Percentiles rank a stretch among this genome's conserved stretches.
Evolutionary conservation across 2,888 invertebrate genomes (phyloP).

Genomic region (Drosophila rubida): DNA sequence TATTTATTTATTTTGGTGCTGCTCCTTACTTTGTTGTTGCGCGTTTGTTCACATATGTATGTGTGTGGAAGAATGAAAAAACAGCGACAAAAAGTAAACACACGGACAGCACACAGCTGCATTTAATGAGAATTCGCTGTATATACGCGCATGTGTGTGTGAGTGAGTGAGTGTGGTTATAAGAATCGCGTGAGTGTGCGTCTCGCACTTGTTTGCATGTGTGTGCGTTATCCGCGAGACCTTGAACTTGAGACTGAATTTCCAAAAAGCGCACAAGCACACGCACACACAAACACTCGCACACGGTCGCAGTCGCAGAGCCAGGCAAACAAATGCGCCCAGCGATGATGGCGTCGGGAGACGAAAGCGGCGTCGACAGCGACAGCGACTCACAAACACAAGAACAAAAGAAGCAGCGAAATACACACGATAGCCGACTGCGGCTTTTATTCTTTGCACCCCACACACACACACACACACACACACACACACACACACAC

Average conservation of each 20-base stretch:
- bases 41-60: slow-evolving; percentile 9
- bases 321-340: slow-evolving; percentile 45
- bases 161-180: slow-evolving; percentile 31
- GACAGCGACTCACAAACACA: slow-evolving; percentile 50
- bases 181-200: slow-evolving; percentile 46
- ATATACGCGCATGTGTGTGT: slow-evolving; percentile 11
- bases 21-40: slow-evolving; percentile 33
- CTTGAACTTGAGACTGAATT: slow-evolving; percentile 86
- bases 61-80: slow-evolving; percentile 30
- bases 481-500: slow-evolving; percentile 4
- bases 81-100: slow-evolving; percentile 58
- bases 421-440: slow-evolving; percentile 43
- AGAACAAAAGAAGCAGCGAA: slow-evolving; percentile 57
- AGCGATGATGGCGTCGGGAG: slow-evolving; percentile 24
- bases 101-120: slow-evolving; percentile 46
- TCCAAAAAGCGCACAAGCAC: slow-evolving; percentile 82
- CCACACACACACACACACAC: slow-evolving; percentile 40
- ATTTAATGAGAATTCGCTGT: slow-evolving; percentile 43
- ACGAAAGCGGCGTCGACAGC: slow-evolving; percentile 20
- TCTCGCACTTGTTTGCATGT: slow-evolving; percentile 60
- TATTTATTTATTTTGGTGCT: slow-evolving; percentile 23
- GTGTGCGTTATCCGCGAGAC: slow-evolving; percentile 84
- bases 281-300: slow-evolving; percentile 43
- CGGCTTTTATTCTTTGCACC: slow-evolving; percentile 65
- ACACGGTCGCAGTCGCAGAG: slow-evolving; percentile 30